Evolutionary conservation across 2,113 vertebrate species (phyloP).

Genomic region (Tichodroma muraria): DNA sequence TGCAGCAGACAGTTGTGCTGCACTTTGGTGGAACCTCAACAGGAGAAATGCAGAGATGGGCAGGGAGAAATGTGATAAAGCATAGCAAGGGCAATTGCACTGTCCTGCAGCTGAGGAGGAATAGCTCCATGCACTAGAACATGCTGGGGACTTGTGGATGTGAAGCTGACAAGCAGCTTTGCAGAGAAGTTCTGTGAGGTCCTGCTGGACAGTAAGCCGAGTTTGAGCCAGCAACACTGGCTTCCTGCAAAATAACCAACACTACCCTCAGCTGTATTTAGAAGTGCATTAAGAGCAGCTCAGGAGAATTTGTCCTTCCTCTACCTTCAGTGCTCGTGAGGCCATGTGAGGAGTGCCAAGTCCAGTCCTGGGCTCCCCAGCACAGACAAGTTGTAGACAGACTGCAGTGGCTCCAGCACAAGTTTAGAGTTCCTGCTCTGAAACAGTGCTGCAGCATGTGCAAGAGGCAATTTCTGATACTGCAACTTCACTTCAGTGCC

Average conservation of each 20-base stretch:
- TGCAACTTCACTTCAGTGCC: background rate
- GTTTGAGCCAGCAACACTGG: background rate
- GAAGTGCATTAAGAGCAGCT: background rate
- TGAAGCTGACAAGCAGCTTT: background rate
- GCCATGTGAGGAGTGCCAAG: background rate
- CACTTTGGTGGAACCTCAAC: background rate
- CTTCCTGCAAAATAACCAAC: background rate
- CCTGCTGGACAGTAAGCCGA: background rate
- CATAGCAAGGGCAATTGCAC: background rate
- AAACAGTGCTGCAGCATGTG: background rate
- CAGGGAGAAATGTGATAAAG: background rate
- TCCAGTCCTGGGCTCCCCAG: background rate
- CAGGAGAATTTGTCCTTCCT: background rate
- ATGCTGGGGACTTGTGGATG: accelerated
- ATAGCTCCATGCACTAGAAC: accelerated
- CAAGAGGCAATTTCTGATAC: background rate
- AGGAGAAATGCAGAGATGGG: background rate
- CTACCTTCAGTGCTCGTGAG: background rate
- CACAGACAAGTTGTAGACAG: background rate
- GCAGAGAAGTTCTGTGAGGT: background rate
- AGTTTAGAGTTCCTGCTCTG: background rate
- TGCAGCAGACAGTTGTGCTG: background rate
- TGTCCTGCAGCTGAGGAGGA: background rate
- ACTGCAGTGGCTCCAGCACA: background rate
- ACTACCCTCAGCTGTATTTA: background rate